These are phyloP conservation scores for Anguilla rostrata DNA, from an alignment of 2,113 vertebrate genomes.

Conservation along the genomic window DNA sequence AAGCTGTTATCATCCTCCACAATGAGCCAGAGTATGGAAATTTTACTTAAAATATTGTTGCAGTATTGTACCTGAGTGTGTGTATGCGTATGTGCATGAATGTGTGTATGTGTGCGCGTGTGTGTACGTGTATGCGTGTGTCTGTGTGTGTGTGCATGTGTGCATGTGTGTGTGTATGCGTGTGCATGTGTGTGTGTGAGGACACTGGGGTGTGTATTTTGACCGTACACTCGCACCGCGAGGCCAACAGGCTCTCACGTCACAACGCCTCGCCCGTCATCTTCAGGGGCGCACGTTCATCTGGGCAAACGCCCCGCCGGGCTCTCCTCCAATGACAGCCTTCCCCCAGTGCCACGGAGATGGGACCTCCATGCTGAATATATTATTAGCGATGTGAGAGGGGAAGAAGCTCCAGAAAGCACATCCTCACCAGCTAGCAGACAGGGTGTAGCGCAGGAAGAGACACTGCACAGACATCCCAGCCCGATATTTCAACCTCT, in stretches of 20 bases:
- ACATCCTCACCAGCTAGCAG: not conserved
- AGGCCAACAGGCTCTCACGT: not conserved
- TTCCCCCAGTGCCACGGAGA: not conserved
- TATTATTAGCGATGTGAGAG: conserved; percentile 14
- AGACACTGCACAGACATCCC: not conserved
- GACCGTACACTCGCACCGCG: not conserved
- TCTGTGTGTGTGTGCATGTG: not conserved
- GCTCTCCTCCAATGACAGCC: conserved; percentile 2
- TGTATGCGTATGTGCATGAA: too few species aligned
- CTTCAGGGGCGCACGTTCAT: not conserved
- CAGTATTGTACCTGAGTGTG: not conserved
- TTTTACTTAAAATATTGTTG: not conserved
- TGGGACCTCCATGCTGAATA: not conserved
- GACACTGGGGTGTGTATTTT: not conserved
- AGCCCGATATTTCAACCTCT: not conserved
- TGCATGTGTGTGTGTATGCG: not conserved
- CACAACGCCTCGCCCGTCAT: not conserved
- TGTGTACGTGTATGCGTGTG: too few species aligned
- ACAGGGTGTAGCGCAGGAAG: not conserved
- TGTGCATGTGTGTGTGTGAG: not conserved
- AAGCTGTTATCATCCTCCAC: not conserved
- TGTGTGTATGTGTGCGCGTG: not conserved
- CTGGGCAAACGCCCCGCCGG: not conserved
- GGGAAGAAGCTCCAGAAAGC: not conserved
- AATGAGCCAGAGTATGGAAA: not conserved